phyloP scores from a whole-genome alignment of 2,113 vertebrate species.

The Thunnus maccoyii region DNA sequence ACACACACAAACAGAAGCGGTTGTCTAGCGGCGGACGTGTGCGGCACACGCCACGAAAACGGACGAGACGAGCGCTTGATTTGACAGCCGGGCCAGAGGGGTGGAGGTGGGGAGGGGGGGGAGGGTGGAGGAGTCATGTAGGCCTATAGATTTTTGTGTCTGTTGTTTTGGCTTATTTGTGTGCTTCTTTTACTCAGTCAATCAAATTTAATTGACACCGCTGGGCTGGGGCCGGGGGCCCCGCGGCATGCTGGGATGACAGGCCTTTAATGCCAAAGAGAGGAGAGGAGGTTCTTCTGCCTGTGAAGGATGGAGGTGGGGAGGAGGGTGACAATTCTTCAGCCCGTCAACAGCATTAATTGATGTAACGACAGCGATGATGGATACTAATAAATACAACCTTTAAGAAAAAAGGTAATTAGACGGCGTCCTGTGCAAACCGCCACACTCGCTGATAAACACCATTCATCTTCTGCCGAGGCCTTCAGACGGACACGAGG shows the following conservation, averaged over 20 bases:
- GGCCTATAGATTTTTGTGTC: conserved; percentile 98
- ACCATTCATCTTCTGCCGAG: conserved; percentile 67
- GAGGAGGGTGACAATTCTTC: conserved; percentile 87
- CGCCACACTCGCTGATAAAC: conserved; percentile 55
- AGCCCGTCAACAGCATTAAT: conserved; percentile 94
- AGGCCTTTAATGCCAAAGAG: conserved; percentile 93
- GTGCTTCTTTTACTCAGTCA: conserved; percentile 99
- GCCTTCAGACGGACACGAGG: conserved; percentile 21
- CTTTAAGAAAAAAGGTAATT: conserved; percentile 83
- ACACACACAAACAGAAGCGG: conserved; percentile 12
- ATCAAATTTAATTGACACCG: conserved; percentile 99
- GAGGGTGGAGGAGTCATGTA: conserved; percentile 88
- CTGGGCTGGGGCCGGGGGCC: conserved; percentile 91
- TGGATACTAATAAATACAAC: conserved; percentile 94
- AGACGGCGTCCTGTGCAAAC: conserved; percentile 77
- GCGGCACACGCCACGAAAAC: conserved; percentile 88
- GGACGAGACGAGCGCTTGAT: conserved; percentile 91
- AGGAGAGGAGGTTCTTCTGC: conserved; percentile 73
- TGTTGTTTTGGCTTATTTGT: conserved; percentile 99
- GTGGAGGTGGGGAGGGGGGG: background rate
- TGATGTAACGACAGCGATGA: conserved; percentile 95
- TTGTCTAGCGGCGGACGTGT: conserved; percentile 55
- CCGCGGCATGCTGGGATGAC: conserved; percentile 89
- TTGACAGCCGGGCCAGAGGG: conserved; percentile 88
- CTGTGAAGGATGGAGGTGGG: conserved; percentile 81